Conservation (phyloP, 2,888 invertebrate genomes). For the Danaus chrysippus region DNA sequence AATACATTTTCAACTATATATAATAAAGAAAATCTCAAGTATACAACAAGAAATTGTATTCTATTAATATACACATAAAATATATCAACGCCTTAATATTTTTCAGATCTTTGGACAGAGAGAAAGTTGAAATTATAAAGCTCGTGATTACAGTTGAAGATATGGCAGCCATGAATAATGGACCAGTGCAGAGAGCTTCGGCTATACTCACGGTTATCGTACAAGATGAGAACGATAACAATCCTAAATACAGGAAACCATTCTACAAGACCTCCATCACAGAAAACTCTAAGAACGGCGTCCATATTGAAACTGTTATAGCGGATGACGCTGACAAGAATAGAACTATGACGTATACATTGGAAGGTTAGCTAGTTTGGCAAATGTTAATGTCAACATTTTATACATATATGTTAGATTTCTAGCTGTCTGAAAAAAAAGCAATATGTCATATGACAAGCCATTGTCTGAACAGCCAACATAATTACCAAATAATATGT, state of each 20-base stretch:
- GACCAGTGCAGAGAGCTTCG: slow-evolving; percentile 83
- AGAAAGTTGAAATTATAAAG: slow-evolving; percentile 88
- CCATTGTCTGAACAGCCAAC: too few species aligned
- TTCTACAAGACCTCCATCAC: slow-evolving; percentile 89
- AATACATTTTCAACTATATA: too few species aligned
- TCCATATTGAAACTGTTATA: slow-evolving; percentile 86
- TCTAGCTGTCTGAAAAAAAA: neutral
- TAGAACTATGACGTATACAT: slow-evolving; percentile 86
- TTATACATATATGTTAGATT: slow-evolving; percentile 17
- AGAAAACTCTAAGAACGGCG: slow-evolving; percentile 93
- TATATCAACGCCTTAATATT: neutral
- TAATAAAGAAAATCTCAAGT: too few species aligned
- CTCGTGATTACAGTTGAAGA: slow-evolving; percentile 90
- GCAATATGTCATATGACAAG: too few species aligned
- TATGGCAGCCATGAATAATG: slow-evolving; percentile 86
- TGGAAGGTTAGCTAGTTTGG: slow-evolving; percentile 79
- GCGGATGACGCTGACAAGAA: slow-evolving; percentile 94
- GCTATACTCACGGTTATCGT: slow-evolving; percentile 86
- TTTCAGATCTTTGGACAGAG: slow-evolving; percentile 86
- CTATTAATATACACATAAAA: neutral
- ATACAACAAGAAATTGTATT: too few species aligned
- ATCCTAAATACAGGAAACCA: slow-evolving; percentile 89
- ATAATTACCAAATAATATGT: too few species aligned
- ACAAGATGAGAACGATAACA: slow-evolving; percentile 94
- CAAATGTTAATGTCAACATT: neutral